Conservation (phyloP, 2,113 vertebrate genomes). For the Polyodon spathula region DNA sequence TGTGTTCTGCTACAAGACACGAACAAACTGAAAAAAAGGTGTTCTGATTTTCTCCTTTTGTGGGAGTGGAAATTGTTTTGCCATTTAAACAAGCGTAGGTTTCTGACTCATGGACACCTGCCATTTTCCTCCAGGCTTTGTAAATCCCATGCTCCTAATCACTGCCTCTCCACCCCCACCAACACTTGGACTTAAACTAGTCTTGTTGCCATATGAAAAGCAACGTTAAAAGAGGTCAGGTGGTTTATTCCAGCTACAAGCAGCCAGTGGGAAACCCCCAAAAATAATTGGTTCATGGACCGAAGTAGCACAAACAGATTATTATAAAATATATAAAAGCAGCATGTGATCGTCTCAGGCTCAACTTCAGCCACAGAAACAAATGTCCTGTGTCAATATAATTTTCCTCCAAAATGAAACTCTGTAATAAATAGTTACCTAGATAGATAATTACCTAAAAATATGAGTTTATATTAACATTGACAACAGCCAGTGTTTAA, state of each 20-base stretch:
- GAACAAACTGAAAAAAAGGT: too few species aligned
- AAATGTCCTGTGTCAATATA: conserved; percentile 15
- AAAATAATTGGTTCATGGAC: conserved; percentile 9
- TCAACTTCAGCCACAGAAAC: background rate
- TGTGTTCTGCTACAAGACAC: too few species aligned
- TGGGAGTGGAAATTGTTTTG: conserved; percentile 16
- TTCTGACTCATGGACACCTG: conserved; percentile 21
- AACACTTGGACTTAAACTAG: background rate
- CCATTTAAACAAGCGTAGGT: conserved; percentile 19
- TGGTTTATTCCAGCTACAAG: background rate
- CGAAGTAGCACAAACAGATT: conserved; percentile 4
- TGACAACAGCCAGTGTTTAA: too few species aligned
- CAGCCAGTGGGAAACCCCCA: conserved; percentile 6
- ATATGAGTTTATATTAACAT: too few species aligned
- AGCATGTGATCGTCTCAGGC: background rate
- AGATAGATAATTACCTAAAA: too few species aligned
- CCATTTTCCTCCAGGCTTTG: conserved; percentile 11
- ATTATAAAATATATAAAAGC: background rate
- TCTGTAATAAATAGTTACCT: too few species aligned
- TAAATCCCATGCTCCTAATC: conserved; percentile 19
- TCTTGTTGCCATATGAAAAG: background rate
- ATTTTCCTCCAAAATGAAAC: too few species aligned
- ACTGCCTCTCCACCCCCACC: conserved; percentile 6
- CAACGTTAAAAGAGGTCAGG: background rate
- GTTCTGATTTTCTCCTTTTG: background rate